phyloP scores from a whole-genome alignment of 2,797 vertebrate species.

The Acipenser oxyrinchus region DNA sequence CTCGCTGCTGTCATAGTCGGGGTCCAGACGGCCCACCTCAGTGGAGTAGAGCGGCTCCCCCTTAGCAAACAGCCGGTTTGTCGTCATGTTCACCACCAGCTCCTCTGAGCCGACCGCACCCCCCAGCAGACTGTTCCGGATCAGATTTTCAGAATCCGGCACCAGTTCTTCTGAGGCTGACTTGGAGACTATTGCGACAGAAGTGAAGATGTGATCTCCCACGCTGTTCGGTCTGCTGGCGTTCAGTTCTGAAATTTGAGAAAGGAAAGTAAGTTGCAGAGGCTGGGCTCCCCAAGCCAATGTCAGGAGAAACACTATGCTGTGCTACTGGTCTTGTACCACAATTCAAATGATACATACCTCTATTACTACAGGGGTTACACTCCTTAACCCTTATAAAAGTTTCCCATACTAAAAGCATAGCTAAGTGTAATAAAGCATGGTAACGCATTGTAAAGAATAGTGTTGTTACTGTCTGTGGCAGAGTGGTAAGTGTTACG shows the following conservation, averaged over 20 bases:
- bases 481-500: too few relatives aligned
- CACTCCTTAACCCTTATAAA: too few relatives aligned
- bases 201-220: slow-evolving; percentile 49
- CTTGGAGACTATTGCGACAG: slow-evolving; percentile 21
- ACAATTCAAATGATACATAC: too few relatives aligned
- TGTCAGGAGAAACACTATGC: too few relatives aligned
- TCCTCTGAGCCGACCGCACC: slow-evolving; percentile 56
- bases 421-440: too few relatives aligned
- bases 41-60: slow-evolving; percentile 52
- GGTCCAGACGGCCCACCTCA: slow-evolving; percentile 52
- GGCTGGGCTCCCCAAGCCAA: too few relatives aligned
- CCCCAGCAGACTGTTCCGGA: slow-evolving; percentile 68
- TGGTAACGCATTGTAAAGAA: too few relatives aligned
- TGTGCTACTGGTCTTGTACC: too few relatives aligned
- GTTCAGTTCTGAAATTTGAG: slow-evolving; percentile 57
- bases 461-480: too few relatives aligned
- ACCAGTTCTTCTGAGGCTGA: slow-evolving; percentile 56
- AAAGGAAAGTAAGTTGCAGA: not conserved
- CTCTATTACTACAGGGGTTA: too few relatives aligned
- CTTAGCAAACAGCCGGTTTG: slow-evolving; percentile 71
- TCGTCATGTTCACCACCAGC: slow-evolving; percentile 68
- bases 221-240: slow-evolving; percentile 58
- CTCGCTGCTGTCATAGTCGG: slow-evolving; percentile 64
- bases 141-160: slow-evolving; percentile 67
- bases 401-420: too few relatives aligned